Evolutionary conservation across 2,113 vertebrate species (phyloP), one percentile per base, ranked within the genome.

Genomic region (Microcebus lehilahytsara): DNA sequence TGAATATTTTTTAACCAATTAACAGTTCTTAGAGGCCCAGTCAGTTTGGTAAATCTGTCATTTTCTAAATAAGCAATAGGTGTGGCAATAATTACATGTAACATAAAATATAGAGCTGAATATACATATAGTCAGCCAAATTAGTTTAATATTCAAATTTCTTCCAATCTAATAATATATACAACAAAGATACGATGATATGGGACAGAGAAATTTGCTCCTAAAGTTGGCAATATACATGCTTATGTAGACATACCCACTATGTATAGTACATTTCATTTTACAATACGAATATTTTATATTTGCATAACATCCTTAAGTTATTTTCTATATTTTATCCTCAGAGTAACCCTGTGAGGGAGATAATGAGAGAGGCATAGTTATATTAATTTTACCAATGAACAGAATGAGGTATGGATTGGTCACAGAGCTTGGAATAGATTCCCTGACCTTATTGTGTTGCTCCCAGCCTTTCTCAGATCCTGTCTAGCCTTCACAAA

Each of bases 1-100:
- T 34, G 19, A 92, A 66, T 34, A 53, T 19, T 79, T 91, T 83
- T 89, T 49, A 89, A 78, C 22, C 79, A 89, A 25, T 37, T 71
- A 93, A 71, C 32, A 53, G 56, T 83, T 32, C 11, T 86, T 27
- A 77, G 11, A 56, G 27, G 72, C 22, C 27, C 42, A 53, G 49
- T 30, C 58, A 67, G 69, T 40, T 67, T 75, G 67, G n/a, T 40
- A 30, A 88, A 91, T 81, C 14, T 87, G 67, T 75, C 32, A 27
- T 51, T 89, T 95, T 66, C 49, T 66, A 80, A 90, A 86, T 80
- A 69, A 93, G 88, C 14, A 79, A 74, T 71, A 84, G 19, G 51
- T 80, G 51, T 95, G n/a, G 34, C 60, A 92, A 62, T 25, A 60
- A 34, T n/a, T 53, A 53, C 53, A 92, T 25, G 3, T 46, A 88